Base-by-base conservation (phyloP, 2,888 invertebrate genomes). In the Yponomeuta evonymella region DNA sequence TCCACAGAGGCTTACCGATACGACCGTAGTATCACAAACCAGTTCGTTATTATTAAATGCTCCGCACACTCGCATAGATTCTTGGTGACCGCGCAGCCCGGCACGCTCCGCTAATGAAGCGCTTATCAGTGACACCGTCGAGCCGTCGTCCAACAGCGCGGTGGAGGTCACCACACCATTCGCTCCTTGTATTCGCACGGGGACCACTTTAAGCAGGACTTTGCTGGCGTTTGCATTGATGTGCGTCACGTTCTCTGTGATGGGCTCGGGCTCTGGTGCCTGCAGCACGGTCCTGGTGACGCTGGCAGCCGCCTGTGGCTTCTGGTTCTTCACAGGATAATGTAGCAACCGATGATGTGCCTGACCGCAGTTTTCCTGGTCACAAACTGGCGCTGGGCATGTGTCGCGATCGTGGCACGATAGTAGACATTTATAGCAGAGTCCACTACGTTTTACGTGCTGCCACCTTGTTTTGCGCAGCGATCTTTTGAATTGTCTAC, bases 141-240 rank as follows among this genome's bases (percentile, higher is more conserved):
- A 75, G 2, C 77, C 79, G 62, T 77, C 77, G 51, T 79, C 79
- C 0, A 78, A 71, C 1, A 78, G 70, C 10, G 77, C 78, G 51
- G 29, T 71, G 1, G 73, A 58, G 23, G 64, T 70, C 1, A 75
- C 10, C 2, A 66, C 70, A 65, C 77, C 75, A 29, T 75, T 74
- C 30, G 75, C 76, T 43, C 76, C 77, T 9, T 72, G 67, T 12
- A 77, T 36, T 6, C 58, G 67, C 1, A 77, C 72, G 2, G 75
- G 76, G 36, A 77, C 75, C n/a, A 71, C 69, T 75, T 75, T 77
- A 62, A 76, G 66, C 15, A 75, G 69, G 33, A 75, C 74, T 71
- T 71, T 73, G 43, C 58, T 48, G 15, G 64, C 33, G 63, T 66
- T 68, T 9, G 51, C 12, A 15, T 23, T 58, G 12, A 72, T 58